Base-by-base conservation (phyloP, 2,797 vertebrate species). In the Paratrypauchen microcephalus region DNA sequence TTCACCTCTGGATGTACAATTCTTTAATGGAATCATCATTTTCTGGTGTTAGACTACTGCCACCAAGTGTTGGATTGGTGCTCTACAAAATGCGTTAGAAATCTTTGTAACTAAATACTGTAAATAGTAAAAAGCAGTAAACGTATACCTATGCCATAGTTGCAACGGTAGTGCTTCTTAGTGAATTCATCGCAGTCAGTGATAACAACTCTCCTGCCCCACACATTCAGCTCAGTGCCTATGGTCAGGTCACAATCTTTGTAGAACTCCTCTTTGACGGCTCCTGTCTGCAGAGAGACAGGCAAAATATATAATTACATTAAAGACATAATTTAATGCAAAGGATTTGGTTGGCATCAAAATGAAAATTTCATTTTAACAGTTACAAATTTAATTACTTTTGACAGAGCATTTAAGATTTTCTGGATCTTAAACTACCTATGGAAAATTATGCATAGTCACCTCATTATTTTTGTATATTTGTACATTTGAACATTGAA, bases 171-270 rank as follows among this genome's bases (percentile, higher is more conserved):
- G 88, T 95, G 94, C 74, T 92, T 85, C 91, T 95, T 97, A 52
- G 96, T 98, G 90, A 96, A 98, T 81, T 95, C 90, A 86, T 99
- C 95, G 81, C 97, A 98, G 85, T 96, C 95, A 58, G 93, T 92
- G 76, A 99, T 81, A n/a, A 94, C 62, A 48, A 98, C 82, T 67
- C 81, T 94, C 72, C 97, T 92, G 84, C 97, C 97, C 94, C 95
- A 97, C 64, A 96, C 94, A 55, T 95, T 97, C 86, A 99, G 91
- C 77, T 91, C 83, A 16, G 85, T 74, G 26, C 97, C 97, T 54
- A 98, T 66, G 23, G 78, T 87, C 81, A 99, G 91, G 88, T 99
- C 97, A 77, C 71, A 77, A 71, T 97, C 96, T 88, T 86, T 95
- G 81, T 97, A 98, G 87, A 95, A 97, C 4, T 96, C 93, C 28